Evolutionary conservation across 1,140 invertebrate species (phyloP).

Genomic region (Paralvinella palmiformis): DNA sequence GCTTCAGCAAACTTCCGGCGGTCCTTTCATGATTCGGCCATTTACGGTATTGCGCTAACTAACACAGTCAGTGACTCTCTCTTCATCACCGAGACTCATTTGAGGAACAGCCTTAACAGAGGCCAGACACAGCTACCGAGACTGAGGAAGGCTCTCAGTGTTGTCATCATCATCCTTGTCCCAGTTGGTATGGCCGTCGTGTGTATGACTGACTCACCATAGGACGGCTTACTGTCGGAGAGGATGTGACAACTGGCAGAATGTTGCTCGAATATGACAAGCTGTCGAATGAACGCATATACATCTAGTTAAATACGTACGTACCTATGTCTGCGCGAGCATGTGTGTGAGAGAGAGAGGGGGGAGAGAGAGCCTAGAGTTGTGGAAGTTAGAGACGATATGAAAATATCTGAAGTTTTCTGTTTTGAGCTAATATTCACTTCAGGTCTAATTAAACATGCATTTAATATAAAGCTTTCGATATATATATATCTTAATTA

Average conservation of each 20-base stretch:
- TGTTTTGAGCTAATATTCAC: neutral
- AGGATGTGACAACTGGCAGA: neutral
- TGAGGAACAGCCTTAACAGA: constrained; percentile 13
- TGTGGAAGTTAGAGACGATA: neutral
- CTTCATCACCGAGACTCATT: no score
- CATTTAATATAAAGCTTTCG: neutral
- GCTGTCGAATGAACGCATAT: neutral
- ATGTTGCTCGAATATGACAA: neutral
- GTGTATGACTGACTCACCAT: constrained; percentile 4
- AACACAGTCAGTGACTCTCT: no score
- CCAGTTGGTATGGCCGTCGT: neutral
- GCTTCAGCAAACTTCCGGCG: no score
- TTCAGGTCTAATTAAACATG: neutral
- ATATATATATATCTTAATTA: neutral
- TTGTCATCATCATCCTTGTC: neutral
- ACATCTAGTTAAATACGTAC: neutral
- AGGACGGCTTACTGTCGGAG: neutral
- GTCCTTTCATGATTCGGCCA: no score
- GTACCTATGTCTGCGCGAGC: neutral
- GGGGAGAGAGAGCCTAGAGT: neutral
- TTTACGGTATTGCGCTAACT: no score
- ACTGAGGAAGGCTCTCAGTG: constrained; percentile 6
- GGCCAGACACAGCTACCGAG: constrained; percentile 14
- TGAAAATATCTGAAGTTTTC: neutral
- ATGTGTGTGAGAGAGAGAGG: neutral